Evolutionary conservation across 2,888 invertebrate genomes (phyloP).

Genomic region (Drosophila sordidula): DNA sequence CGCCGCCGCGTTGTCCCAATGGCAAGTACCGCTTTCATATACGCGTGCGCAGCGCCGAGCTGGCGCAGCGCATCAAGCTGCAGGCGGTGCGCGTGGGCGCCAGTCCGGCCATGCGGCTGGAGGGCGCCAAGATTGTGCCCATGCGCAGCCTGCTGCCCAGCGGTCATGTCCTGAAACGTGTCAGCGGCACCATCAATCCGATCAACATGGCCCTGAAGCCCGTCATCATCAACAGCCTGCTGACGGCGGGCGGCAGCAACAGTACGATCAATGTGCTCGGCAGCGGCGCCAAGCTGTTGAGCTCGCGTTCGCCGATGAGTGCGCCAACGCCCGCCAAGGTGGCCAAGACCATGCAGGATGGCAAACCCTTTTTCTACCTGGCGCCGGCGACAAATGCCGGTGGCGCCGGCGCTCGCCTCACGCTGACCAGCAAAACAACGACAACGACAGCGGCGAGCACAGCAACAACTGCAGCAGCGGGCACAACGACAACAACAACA

Average conservation of each 20-base stretch:
- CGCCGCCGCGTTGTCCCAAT: conserved; percentile 88
- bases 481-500: conserved; percentile 2
- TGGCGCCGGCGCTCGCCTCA: conserved; percentile 87
- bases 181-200: conserved; percentile 79
- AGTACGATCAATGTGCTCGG: conserved; percentile 53
- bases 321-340: conserved; percentile 82
- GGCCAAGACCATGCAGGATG: conserved; percentile 90
- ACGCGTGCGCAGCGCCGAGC: conserved; percentile 84
- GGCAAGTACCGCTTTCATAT: conserved; percentile 89
- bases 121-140: conserved; percentile 84
- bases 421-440: conserved; percentile 85
- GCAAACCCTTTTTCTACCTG: conserved; percentile 89
- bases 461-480: conserved; percentile 20
- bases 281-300: conserved; percentile 51
- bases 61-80: conserved; percentile 82
- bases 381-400: conserved; percentile 86
- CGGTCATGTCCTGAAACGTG: conserved; percentile 72
- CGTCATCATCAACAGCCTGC: conserved; percentile 64
- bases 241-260: conserved; percentile 24
- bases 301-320: conserved; percentile 63
- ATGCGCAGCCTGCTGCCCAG: conserved; percentile 68
- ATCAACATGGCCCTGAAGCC: conserved; percentile 70
- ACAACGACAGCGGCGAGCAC: conserved; percentile 49
- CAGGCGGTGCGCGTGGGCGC: conserved; percentile 84
- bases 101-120: conserved; percentile 85